Conservation (phyloP, 2,113 vertebrate species). For the Sebastes fasciatus region DNA sequence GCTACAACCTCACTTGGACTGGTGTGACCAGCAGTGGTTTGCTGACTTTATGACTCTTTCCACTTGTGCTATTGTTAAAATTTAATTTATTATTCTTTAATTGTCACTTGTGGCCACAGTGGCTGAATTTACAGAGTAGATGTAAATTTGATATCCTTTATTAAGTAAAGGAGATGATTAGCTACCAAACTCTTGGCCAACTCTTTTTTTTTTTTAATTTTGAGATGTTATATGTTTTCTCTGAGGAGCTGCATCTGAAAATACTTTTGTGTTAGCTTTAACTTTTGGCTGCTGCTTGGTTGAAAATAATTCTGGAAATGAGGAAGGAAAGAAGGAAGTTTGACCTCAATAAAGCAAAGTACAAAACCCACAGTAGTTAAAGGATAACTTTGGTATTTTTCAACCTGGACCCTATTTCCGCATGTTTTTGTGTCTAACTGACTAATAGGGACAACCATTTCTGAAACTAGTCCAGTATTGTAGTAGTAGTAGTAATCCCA, state of each 20-base stretch:
- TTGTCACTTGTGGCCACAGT: background rate
- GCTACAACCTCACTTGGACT: background rate
- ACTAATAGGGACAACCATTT: background rate
- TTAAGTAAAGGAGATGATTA: background rate
- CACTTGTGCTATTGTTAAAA: background rate
- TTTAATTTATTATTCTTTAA: background rate
- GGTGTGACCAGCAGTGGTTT: background rate
- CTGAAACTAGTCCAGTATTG: background rate
- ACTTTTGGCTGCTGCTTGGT: background rate
- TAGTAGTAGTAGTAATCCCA: background rate
- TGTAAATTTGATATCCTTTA: background rate
- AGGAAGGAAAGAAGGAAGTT: background rate
- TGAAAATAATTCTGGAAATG: background rate
- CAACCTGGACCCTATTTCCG: too few relatives aligned
- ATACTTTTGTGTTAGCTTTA: background rate
- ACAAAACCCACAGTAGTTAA: background rate
- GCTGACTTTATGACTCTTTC: slow-evolving; percentile 10
- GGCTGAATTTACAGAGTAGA: background rate
- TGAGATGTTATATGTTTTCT: background rate
- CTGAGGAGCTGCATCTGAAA: background rate
- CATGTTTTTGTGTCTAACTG: too few relatives aligned
- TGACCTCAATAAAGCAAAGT: background rate
- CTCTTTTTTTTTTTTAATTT: background rate
- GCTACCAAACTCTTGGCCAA: background rate
- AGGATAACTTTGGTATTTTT: too few relatives aligned